Evolutionary conservation across 2,113 vertebrate species (phyloP).

Genomic region (Alethe diademata): DNA sequence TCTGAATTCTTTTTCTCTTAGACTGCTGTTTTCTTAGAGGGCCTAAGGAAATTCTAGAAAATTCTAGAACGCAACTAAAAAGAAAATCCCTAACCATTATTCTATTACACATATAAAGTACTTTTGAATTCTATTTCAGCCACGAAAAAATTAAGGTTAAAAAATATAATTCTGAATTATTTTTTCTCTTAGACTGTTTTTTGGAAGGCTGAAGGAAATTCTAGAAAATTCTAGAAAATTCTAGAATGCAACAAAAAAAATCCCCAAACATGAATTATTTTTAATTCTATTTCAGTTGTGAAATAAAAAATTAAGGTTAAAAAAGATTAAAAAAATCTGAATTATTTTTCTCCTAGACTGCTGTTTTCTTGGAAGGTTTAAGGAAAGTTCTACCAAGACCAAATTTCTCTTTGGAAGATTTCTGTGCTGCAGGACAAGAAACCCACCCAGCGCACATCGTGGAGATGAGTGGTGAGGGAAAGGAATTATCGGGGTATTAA

Average conservation of each 20-base stretch:
- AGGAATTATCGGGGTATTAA: not conserved
- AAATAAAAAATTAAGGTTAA: no score
- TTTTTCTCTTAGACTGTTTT: not conserved
- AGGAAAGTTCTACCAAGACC: not conserved
- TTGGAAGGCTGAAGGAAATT: not conserved
- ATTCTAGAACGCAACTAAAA: not conserved
- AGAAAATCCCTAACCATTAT: no score
- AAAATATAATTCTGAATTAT: no score
- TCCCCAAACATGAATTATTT: no score
- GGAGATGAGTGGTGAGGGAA: slow-evolving; percentile 78
- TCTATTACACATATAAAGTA: rapidly evolving
- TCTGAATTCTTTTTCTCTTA: no score
- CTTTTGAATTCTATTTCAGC: no score
- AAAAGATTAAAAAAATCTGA: no score
- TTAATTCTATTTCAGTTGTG: not conserved
- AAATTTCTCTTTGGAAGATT: not conserved
- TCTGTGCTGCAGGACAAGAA: slow-evolving; percentile 14
- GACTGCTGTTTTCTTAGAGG: no score
- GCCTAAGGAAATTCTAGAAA: not conserved
- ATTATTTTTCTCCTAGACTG: no score
- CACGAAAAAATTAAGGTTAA: rapidly evolving
- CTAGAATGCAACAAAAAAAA: no score
- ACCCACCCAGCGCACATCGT: slow-evolving; percentile 75
- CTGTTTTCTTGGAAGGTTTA: not conserved
- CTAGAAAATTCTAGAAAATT: no score